phyloP scores from a whole-genome alignment of 2,113 vertebrate genomes.

The Pardalotus punctatus region DNA sequence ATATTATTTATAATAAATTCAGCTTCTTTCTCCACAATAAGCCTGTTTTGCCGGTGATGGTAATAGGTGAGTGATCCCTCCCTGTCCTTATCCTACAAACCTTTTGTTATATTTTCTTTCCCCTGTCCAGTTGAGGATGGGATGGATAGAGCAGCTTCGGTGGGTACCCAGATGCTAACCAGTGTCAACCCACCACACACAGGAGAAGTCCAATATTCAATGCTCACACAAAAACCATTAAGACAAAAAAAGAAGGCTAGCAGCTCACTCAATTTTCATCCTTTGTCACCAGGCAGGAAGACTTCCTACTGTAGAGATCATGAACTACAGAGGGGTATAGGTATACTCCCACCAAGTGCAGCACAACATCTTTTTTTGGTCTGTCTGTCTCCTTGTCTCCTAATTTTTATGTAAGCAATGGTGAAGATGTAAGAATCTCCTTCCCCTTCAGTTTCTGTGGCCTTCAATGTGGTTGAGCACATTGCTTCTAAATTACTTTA shows the following conservation, averaged over 20 bases:
- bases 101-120: neutral
- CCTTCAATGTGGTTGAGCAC: neutral
- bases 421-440: neutral
- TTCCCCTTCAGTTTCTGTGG: neutral
- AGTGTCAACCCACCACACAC: neutral
- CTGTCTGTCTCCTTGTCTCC: neutral
- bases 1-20: neutral
- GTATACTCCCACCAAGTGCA: neutral
- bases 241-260: neutral
- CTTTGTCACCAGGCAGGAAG: neutral
- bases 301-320: neutral
- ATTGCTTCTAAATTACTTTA: neutral
- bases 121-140: neutral
- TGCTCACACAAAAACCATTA: neutral
- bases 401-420: neutral
- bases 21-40: neutral
- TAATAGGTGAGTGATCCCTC: neutral
- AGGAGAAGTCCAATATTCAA: neutral
- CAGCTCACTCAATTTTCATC: neutral
- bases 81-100: neutral
- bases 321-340: neutral
- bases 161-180: neutral
- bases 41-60: neutral
- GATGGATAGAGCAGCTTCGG: neutral
- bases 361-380: neutral